Percentiles rank a stretch among this genome's conserved stretches.
phyloP scores from a whole-genome alignment of 2,888 invertebrate species.

The Aphodius sticticus region DNA sequence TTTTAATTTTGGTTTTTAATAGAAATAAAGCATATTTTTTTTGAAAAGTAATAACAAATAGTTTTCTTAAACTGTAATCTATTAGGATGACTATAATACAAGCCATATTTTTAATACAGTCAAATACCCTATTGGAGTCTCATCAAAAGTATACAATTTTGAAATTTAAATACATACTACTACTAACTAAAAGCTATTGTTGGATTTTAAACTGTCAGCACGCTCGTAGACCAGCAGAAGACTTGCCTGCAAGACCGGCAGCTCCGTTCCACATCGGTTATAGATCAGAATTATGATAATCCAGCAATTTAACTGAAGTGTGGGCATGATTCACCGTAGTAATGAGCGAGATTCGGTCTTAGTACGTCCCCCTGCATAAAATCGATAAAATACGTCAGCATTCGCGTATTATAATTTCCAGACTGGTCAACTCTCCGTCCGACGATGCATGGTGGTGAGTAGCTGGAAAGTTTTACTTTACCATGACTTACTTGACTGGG shows the following conservation, averaged over 20 bases:
- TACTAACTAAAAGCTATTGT: no score
- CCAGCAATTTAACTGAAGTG: slow-evolving; percentile 44
- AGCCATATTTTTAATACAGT: no score
- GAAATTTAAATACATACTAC: no score
- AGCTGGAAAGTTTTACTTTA: slow-evolving; percentile 18
- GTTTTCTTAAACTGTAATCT: no score
- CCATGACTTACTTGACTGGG: neutral
- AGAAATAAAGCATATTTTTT: no score
- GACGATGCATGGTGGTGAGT: neutral
- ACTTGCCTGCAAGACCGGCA: neutral
- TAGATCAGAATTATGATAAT: slow-evolving; percentile 45
- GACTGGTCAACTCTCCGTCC: neutral
- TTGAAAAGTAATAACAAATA: no score
- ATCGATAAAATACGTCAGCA: slow-evolving; percentile 42
- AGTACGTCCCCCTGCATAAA: slow-evolving; percentile 38
- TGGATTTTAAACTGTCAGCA: no score
- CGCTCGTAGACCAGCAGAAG: no score
- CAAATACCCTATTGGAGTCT: no score
- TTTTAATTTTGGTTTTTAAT: no score
- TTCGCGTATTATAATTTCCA: slow-evolving; percentile 34
- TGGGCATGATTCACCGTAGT: slow-evolving; percentile 44
- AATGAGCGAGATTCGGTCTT: slow-evolving; percentile 44
- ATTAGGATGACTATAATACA: no score
- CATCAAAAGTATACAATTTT: no score
- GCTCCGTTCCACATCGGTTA: slow-evolving; percentile 30